These are phyloP conservation scores for Monoplex corrugatus DNA, from an alignment of 2,888 invertebrate genomes.

Conservation along the genomic window DNA sequence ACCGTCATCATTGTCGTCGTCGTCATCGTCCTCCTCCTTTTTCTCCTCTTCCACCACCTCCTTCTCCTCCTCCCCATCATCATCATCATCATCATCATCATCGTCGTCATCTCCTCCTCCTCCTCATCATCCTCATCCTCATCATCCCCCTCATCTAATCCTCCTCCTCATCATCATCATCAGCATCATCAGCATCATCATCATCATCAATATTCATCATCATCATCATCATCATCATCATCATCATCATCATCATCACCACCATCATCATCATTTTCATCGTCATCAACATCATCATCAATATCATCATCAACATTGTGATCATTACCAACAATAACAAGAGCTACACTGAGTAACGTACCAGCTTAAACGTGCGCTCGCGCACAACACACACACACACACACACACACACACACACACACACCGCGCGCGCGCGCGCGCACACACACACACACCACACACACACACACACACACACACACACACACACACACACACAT, in stretches of 20 bases:
- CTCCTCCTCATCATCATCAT: neutral
- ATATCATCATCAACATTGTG: neutral
- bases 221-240: too few relatives aligned
- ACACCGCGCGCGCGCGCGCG: too few relatives aligned
- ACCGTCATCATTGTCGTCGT: neutral
- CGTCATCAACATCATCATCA: neutral
- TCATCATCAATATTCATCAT: neutral
- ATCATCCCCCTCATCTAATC: neutral
- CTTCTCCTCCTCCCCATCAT: neutral
- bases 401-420: neutral
- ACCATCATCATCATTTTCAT: too few relatives aligned
- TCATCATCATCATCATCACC: too few relatives aligned
- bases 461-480: neutral
- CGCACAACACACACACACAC: neutral
- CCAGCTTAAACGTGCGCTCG: too few relatives aligned
- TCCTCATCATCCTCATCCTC: neutral
- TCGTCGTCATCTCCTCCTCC: neutral
- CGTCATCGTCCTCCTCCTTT: neutral
- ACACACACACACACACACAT: constrained; percentile 24
- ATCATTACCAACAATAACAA: neutral
- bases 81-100: neutral
- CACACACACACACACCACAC: constrained; percentile 13
- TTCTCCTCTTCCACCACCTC: neutral
- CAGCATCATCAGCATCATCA: neutral
- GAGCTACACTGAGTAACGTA: neutral